Percentiles rank a stretch among this genome's conserved stretches.
phyloP scores from a whole-genome alignment of 2,797 vertebrate species.

The Australoheros facetus region DNA sequence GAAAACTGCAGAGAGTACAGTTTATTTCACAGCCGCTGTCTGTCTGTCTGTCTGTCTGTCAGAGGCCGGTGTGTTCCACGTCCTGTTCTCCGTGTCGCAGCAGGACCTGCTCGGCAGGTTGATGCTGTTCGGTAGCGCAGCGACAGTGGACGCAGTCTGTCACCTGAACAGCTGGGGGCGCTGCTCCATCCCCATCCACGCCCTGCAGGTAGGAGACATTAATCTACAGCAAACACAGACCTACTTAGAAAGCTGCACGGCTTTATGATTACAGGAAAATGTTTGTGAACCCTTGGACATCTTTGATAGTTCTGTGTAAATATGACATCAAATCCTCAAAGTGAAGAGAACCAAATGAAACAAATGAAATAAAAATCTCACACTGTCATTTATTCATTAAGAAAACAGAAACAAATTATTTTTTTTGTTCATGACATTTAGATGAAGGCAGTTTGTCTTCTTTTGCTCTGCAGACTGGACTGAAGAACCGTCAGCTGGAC shows the following conservation, averaged over 20 bases:
- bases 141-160: constrained; percentile 89
- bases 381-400: rapidly evolving
- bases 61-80: constrained; percentile 82
- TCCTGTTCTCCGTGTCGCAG: constrained; percentile 89
- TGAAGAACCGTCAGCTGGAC: constrained; percentile 95
- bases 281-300: not conserved
- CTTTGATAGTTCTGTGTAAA: not conserved
- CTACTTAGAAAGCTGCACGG: too few relatives aligned
- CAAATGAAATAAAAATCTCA: too few relatives aligned
- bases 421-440: not conserved
- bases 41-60: not conserved
- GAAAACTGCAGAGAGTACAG: too few relatives aligned
- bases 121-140: constrained; percentile 92
- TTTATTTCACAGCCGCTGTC: too few relatives aligned
- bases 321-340: not conserved
- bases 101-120: constrained; percentile 90
- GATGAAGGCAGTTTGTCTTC: not conserved
- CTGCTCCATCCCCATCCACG: constrained; percentile 92
- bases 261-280: not conserved
- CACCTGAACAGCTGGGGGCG: constrained; percentile 93
- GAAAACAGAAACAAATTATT: not conserved
- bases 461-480: constrained; percentile 83
- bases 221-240: too few relatives aligned
- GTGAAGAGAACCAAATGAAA: too few relatives aligned
- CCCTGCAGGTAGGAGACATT: constrained; percentile 84